Base-by-base conservation (phyloP, 2,113 vertebrate species). In the Mus spicilegus region DNA sequence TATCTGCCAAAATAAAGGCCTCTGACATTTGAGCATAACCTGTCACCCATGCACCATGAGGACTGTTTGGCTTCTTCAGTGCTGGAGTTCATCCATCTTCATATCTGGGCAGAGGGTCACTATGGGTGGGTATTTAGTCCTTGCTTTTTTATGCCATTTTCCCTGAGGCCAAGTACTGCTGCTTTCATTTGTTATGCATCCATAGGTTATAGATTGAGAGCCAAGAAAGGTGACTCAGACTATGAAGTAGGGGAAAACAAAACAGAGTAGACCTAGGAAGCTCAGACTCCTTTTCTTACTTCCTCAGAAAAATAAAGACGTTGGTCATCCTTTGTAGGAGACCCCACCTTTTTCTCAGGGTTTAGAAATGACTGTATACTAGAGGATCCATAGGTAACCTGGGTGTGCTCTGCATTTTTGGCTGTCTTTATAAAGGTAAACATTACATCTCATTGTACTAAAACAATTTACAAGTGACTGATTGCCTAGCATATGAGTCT, bases 341-440 rank as follows among this genome's bases (percentile, higher is more conserved):
- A 94, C 30, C 46, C 28, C 88, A 82, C 5, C 16, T 56, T 82
- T 30, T 78, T 95, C 94, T 96, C 93, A 91, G 93, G 91, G 70
- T 87, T 96, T 85, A 51, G 77, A 96, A 51, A 36, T 65, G 88
- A 91, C n/a, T 75, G 61, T 77, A 80, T 63, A 91, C 49, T 67
- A 61, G 82, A 93, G 56, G 58, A 42, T 30, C n/a, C 36, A 3
- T 58, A 90, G 72, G 14, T 1, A 56, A n/a, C 20, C 67, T 26
- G 51, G 51, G 58, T 76, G 61, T 86, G 33, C 26, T 84, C 56
- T 28, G 51, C 4, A 3, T 87, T 30, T 77, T 80, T 73, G 54
- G 16, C 51, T 65, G 56, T 81, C 87, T 61, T 84, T 80, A 54
- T 51, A 89, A 96, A 70, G 78, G 13, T 46, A 78, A 39, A 85